A percentile compares a stretch with the other conserved stretches of the same genome.
Evolutionary conservation across 2,888 invertebrate species (phyloP).

Genomic region (Biston betularia): DNA sequence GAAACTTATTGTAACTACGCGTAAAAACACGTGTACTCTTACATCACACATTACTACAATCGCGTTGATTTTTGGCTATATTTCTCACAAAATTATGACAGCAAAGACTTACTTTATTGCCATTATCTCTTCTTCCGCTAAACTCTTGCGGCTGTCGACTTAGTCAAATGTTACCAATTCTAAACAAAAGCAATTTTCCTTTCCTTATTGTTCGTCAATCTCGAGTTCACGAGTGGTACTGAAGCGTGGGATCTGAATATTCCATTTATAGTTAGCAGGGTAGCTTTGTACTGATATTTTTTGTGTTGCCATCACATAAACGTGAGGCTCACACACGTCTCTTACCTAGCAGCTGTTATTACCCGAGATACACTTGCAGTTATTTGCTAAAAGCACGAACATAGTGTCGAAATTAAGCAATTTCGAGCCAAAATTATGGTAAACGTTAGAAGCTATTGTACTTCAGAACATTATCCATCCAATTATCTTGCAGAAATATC

Average conservation of each 20-base stretch:
- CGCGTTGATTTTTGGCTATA: too few species aligned
- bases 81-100: not conserved
- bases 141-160: not conserved
- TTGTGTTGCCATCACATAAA: constrained; percentile 76
- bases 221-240: constrained; percentile 71
- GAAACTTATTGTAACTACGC: not conserved
- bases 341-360: constrained; percentile 66
- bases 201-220: constrained; percentile 51
- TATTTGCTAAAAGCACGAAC: constrained; percentile 65
- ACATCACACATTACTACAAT: too few species aligned
- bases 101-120: not conserved
- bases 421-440: constrained; percentile 69
- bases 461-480: constrained; percentile 60
- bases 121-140: not conserved
- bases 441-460: constrained; percentile 60
- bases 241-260: constrained; percentile 73
- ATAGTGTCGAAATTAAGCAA: constrained; percentile 65
- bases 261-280: constrained; percentile 80
- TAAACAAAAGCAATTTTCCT: constrained; percentile 1
- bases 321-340: constrained; percentile 75
- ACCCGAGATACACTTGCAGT: constrained; percentile 60
- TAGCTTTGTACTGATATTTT: constrained; percentile 74
- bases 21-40: not conserved
- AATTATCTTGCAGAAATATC: constrained; percentile 65
- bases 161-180: not conserved